A percentile compares a stretch with the other conserved stretches of the same genome.
Conservation (phyloP, 2,888 invertebrate genomes). For the Thecocarcelia acutangulata region DNA sequence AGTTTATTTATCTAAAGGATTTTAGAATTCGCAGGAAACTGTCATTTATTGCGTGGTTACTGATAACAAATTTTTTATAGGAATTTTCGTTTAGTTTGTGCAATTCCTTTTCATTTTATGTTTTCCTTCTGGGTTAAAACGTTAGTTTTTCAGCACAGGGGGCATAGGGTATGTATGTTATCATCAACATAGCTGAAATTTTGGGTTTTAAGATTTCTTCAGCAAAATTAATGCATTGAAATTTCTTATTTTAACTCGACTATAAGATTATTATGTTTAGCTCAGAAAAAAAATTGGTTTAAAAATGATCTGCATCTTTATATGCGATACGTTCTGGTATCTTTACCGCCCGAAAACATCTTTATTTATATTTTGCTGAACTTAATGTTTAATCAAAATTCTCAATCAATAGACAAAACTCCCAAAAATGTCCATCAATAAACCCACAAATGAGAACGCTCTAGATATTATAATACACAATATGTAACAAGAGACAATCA, state of each 20-base stretch:
- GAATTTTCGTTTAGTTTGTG: conserved; percentile 41
- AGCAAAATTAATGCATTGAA: too few species aligned
- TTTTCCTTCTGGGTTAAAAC: conserved; percentile 21
- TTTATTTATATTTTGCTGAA: conserved; percentile 6
- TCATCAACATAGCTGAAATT: neutral
- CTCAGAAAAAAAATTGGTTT: too few species aligned
- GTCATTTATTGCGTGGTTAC: conserved; percentile 65
- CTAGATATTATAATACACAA: conserved; percentile 44
- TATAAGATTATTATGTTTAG: too few species aligned
- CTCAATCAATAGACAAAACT: conserved; percentile 54
- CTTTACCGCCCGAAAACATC: neutral
- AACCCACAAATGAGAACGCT: conserved; percentile 40
- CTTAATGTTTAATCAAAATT: conserved; percentile 37
- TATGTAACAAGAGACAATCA: conserved; percentile 37
- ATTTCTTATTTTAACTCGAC: too few species aligned
- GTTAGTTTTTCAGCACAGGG: conserved; percentile 16
- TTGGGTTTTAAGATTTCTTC: neutral
- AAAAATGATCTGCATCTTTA: neutral
- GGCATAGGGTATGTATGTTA: neutral
- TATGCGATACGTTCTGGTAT: neutral
- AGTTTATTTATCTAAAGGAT: conserved; percentile 66
- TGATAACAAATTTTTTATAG: conserved; percentile 39
- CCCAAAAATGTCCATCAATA: conserved; percentile 63
- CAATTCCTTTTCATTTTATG: neutral
- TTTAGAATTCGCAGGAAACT: conserved; percentile 63